Evolutionary conservation across 2,888 invertebrate genomes (phyloP).

Genomic region (Alloscopus bannaensis): DNA sequence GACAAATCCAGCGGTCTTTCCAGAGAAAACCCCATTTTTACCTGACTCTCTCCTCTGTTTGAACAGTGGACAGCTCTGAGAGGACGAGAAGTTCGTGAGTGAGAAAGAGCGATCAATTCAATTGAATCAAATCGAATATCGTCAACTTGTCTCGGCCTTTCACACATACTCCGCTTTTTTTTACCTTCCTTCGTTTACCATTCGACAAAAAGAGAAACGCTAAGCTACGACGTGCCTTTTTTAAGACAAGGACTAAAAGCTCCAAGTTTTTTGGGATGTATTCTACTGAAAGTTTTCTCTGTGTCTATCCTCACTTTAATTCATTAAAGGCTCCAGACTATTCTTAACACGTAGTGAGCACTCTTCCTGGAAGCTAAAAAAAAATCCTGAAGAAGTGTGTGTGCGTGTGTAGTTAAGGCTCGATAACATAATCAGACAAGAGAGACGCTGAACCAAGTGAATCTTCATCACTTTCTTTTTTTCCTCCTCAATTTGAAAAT

Average conservation of each 20-base stretch:
- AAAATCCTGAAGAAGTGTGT: slow-evolving; percentile 17
- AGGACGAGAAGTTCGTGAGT: not conserved
- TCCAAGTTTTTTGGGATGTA: slow-evolving; percentile 3
- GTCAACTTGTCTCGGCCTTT: slow-evolving; percentile 36
- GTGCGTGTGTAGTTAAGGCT: slow-evolving; percentile 19
- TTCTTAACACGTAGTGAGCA: slow-evolving; percentile 68
- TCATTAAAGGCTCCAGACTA: slow-evolving; percentile 71
- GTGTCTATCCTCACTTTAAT: slow-evolving; percentile 66
- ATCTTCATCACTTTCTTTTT: slow-evolving; percentile 23
- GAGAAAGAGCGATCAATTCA: slow-evolving; percentile 40
- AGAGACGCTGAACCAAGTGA: not conserved
- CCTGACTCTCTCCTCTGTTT: slow-evolving; percentile 36
- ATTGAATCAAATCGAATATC: slow-evolving; percentile 56
- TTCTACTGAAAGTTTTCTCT: slow-evolving; percentile 35
- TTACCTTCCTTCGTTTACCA: too few relatives aligned
- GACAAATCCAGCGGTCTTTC: slow-evolving; percentile 14
- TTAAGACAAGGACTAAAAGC: not conserved
- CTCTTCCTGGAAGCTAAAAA: slow-evolving; percentile 57
- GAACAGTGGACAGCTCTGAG: slow-evolving; percentile 27
- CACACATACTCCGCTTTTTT: not conserved
- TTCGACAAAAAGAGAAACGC: too few relatives aligned
- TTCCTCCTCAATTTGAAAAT: not conserved
- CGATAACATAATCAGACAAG: slow-evolving; percentile 59
- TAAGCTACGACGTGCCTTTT: too few relatives aligned
- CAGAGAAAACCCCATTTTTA: slow-evolving; percentile 2